These are phyloP conservation scores for Ferrisia virgata DNA, from an alignment of 2,888 invertebrate genomes.

Conservation along the genomic window DNA sequence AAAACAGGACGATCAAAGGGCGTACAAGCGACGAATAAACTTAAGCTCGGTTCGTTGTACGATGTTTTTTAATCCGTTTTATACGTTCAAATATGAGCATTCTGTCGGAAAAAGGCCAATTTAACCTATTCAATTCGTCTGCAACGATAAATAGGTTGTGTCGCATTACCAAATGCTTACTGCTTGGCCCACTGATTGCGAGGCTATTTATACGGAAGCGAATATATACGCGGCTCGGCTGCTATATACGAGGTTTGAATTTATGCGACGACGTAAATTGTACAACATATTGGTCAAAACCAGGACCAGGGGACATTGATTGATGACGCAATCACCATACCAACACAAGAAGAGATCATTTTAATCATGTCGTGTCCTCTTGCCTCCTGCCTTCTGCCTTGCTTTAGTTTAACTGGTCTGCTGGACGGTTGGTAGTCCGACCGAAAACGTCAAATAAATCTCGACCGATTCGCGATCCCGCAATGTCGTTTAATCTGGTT, in stretches of 20 bases:
- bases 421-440: background rate
- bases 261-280: background rate
- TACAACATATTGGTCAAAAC: slow-evolving; percentile 17
- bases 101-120: background rate
- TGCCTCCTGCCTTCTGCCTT: background rate
- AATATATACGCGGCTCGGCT: background rate
- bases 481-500: background rate
- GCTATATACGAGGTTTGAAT: background rate
- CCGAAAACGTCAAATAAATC: slow-evolving; percentile 25
- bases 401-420: background rate
- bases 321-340: slow-evolving; percentile 26
- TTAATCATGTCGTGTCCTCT: background rate
- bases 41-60: too few relatives aligned
- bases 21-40: too few relatives aligned
- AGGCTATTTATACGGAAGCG: background rate
- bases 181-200: background rate
- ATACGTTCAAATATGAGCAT: background rate
- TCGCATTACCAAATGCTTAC: background rate
- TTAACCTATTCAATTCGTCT: background rate
- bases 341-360: background rate
- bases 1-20: too few relatives aligned
- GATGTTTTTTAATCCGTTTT: background rate
- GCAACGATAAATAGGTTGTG: background rate
- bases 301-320: background rate
- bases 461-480: background rate